Conservation (phyloP, 2,888 invertebrate genomes). For the Agrochola lychnidis region DNA sequence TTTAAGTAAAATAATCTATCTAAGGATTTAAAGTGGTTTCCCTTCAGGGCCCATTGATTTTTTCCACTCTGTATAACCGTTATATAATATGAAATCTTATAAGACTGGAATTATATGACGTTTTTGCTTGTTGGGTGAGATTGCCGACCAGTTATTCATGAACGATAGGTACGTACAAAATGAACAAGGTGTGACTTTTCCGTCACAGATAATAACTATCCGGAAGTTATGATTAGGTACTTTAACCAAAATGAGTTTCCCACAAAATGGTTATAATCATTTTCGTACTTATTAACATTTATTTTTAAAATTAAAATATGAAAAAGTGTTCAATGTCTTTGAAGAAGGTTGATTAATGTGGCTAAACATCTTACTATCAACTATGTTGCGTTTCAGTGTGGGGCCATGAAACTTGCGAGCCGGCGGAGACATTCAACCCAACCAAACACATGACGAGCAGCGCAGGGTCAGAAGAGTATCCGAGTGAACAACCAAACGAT, state of each 20-base stretch:
- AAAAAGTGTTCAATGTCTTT: constrained; percentile 12
- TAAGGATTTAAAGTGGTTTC: too few species aligned
- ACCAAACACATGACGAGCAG: background rate
- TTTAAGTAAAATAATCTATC: too few species aligned
- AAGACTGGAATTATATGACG: too few species aligned
- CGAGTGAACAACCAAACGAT: background rate
- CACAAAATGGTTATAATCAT: background rate
- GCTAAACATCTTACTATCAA: constrained; percentile 19
- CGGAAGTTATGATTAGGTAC: too few species aligned
- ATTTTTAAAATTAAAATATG: constrained; percentile 1
- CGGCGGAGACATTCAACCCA: background rate
- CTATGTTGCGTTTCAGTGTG: background rate
- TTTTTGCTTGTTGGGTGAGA: too few species aligned
- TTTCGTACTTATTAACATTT: background rate
- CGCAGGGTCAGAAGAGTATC: background rate
- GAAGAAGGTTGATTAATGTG: constrained; percentile 38
- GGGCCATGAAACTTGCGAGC: constrained; percentile 5
- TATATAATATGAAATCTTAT: too few species aligned
- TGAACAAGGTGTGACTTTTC: too few species aligned
- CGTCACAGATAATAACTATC: too few species aligned
- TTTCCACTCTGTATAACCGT: too few species aligned
- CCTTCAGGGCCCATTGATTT: too few species aligned
- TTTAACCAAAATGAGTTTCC: background rate
- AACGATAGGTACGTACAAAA: too few species aligned
- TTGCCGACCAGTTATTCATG: too few species aligned